These are phyloP conservation scores for Pterocles burchelli DNA, from an alignment of 2,113 vertebrate genomes.

Conservation along the genomic window DNA sequence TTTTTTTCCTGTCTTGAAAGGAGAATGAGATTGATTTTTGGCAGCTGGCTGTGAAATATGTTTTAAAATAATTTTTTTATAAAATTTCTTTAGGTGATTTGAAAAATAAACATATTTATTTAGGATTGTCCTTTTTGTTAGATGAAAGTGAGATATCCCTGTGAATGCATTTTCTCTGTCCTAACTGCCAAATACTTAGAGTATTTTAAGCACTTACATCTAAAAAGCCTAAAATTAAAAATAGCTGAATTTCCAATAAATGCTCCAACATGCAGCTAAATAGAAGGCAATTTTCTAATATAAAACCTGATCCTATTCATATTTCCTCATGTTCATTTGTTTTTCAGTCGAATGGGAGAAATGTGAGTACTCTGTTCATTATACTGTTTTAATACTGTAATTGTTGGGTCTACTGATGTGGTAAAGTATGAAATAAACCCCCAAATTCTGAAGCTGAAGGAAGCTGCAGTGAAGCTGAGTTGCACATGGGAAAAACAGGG, in stretches of 20 bases:
- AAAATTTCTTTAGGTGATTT: background rate
- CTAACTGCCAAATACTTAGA: background rate
- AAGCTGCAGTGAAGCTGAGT: background rate
- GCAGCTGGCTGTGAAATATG: background rate
- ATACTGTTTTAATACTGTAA: background rate
- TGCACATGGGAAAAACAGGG: background rate
- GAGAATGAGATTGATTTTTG: background rate
- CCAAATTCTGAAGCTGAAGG: background rate
- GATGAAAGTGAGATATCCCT: background rate
- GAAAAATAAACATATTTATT: background rate
- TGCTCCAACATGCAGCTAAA: background rate
- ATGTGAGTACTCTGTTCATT: background rate
- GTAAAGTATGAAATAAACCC: background rate
- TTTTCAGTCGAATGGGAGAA: slow-evolving; percentile 1
- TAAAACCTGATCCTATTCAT: background rate
- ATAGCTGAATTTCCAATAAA: background rate
- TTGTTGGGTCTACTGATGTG: background rate
- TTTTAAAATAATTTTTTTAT: background rate
- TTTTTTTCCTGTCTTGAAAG: background rate
- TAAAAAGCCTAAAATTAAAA: background rate
- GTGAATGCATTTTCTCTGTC: background rate
- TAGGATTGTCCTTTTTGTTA: background rate
- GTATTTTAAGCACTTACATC: background rate
- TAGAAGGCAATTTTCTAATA: background rate
- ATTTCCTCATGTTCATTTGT: background rate